Base-by-base conservation (phyloP, 2,113 vertebrate genomes). In the Nestor notabilis region DNA sequence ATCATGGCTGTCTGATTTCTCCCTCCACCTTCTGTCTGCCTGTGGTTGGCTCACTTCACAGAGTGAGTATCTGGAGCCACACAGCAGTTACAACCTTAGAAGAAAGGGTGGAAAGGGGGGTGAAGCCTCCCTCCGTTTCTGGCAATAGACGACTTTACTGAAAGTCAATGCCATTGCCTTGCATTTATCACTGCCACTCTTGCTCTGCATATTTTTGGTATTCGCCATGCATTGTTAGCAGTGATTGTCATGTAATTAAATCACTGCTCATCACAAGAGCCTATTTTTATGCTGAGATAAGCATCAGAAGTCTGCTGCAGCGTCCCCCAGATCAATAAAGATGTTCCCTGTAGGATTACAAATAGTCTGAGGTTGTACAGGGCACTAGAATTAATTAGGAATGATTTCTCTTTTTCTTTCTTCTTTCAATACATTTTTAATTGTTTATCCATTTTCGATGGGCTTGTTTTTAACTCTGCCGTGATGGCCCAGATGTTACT, bases 241-340 rank as follows among this genome's bases (percentile, higher is more conserved):
- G 98, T 99, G 99, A 99, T 99, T 99, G 99, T 99, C 99, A 99
- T 99, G 99, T 99, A 99, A 99, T 99, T 99, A 99, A 99, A 99
- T 99, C 97, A 98, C 97, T 98, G 98, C 98, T 99, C 98, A 98
- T 99, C 99, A 99, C 97, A 95, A 98, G 98, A 99, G 98, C 98
- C 98, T 98, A 98, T 98, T 98, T 99, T 99, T 99, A 98, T 99
- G 98, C 98, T 97, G 98, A 99, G 98, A 99, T 99, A 99, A 99
- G 98, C 98, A 98, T 98, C 96, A 97, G 97, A 98, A 98, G 98
- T 94, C 97, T 98, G 98, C 98, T 98, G 97, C 98, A 98, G 98
- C 98, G 92, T 98, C 98, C 98, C 98, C 95, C 87, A 95, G 99
- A 99, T 99, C 99, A 99, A 99, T 99, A 99, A 98, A 98, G 98